Evolutionary conservation across 1,140 invertebrate genomes (phyloP), one percentile per base, ranked within the genome.

Genomic region (Dendroctonus ponderosae): DNA sequence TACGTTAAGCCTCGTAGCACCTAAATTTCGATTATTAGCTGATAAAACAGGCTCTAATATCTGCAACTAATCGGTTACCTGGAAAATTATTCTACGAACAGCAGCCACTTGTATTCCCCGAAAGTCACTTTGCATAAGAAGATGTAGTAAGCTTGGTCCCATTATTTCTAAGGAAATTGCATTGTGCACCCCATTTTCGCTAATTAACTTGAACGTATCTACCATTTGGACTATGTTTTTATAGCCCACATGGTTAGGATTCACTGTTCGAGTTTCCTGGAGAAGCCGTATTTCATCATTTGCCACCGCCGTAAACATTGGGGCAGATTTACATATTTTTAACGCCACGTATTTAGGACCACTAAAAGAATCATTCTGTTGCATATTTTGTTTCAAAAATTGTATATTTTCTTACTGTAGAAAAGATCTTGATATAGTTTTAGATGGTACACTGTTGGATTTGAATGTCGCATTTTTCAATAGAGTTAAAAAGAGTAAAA

Each of bases 151-250:
- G 83, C 98, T 98, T 81, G 96, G 90, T 66, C 97, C 97, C 71
- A 99, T 86, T 70, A 99, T 95, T 86, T 99, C 96, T 83, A 98
- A 98, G 61, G 97, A 94, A 93, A 99, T 98, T 79, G 95, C 98
- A 70, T 98, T 91, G 80, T 91, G 89, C 44, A 89, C 89, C 58
- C 97, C 97, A 85, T 99, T 98, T 46, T 96, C 89, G 70, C 97
- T 97, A 71, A 87, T 91, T 74, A 98, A 93, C 82, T 94, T 96
- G 82, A 99, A 99, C 81, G 98, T 94, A 83, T 99, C 96, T 59
- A 98, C 82, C 78, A 99, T 85, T 81, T 97, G 93, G 73, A 99
- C 96, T 71, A 95, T 96, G 82, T 95, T 94, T 76, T 96, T 91
- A 74, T 94, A 86, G 75, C 92, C 91, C 43, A 88, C 87, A 86